Percentiles rank a stretch among this genome's conserved stretches.
phyloP scores from a whole-genome alignment of 2,797 vertebrate genomes.

The Apogon hyalosoma region DNA sequence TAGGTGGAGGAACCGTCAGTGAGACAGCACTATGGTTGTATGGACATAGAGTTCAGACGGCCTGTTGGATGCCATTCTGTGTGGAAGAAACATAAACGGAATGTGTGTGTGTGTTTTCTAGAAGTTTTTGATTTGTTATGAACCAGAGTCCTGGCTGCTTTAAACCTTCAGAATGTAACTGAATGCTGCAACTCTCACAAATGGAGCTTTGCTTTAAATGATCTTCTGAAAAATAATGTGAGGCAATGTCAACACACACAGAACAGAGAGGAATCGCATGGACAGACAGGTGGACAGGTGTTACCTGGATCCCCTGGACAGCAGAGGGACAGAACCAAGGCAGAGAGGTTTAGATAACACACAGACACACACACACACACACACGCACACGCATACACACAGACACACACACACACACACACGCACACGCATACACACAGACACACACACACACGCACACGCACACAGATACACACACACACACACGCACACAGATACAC shows the following conservation, averaged over 20 bases:
- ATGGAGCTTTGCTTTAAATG: too few species aligned
- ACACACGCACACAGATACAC: not conserved
- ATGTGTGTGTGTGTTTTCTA: not conserved
- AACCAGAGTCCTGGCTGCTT: too few species aligned
- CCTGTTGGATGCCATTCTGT: not conserved
- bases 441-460: not conserved
- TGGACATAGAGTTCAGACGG: constrained; percentile 2
- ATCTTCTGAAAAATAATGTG: not conserved
- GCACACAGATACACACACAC: not conserved
- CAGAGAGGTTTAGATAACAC: constrained; percentile 60
- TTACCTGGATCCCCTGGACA: constrained; percentile 74
- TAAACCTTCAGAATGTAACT: too few species aligned
- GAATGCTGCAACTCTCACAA: too few species aligned
- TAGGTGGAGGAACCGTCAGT: constrained; percentile 20
- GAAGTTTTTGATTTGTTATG: too few species aligned
- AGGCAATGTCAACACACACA: constrained; percentile 1
- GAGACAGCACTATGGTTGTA: constrained; percentile 17
- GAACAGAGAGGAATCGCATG: not conserved
- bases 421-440: too few species aligned
- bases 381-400: not conserved
- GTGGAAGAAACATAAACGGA: constrained; percentile 3
- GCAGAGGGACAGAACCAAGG: constrained; percentile 64
- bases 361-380: constrained; percentile 25
- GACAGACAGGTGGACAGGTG: constrained; percentile 42
- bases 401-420: not conserved